These are phyloP conservation scores for Nycteola revayana DNA, from an alignment of 2,888 invertebrate species.

Conservation along the genomic window DNA sequence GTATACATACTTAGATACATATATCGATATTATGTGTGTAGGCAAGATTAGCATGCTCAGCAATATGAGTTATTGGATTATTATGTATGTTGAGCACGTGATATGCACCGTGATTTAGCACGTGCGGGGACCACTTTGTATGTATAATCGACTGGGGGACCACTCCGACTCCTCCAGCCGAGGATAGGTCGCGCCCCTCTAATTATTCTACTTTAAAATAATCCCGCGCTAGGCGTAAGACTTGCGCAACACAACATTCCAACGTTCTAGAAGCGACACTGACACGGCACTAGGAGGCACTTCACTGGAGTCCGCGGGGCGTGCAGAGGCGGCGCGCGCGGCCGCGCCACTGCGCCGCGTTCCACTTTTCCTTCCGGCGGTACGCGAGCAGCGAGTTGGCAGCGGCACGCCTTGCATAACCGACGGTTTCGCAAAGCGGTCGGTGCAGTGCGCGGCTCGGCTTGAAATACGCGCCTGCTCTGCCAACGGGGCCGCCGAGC, in stretches of 20 bases:
- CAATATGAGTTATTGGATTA: constrained; percentile 42
- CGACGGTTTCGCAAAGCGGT: constrained; percentile 78
- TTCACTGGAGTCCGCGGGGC: constrained; percentile 68
- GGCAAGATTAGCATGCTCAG: constrained; percentile 39
- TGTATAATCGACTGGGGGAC: constrained; percentile 49
- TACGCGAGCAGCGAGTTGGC: constrained; percentile 74
- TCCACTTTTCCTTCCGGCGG: constrained; percentile 82
- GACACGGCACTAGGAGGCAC: constrained; percentile 74
- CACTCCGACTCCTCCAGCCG: constrained; percentile 34
- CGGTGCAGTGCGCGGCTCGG: constrained; percentile 70
- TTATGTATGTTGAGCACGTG: constrained; percentile 48
- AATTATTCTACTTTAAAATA: constrained; percentile 75
- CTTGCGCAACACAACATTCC: constrained; percentile 78
- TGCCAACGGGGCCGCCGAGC: constrained; percentile 62
- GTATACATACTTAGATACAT: constrained; percentile 12
- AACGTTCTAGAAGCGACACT: constrained; percentile 79
- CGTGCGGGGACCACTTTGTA: constrained; percentile 42
- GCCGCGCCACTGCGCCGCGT: constrained; percentile 76
- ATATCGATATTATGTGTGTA: constrained; percentile 19
- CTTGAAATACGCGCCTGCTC: constrained; percentile 74
- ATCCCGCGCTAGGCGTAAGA: constrained; percentile 73
- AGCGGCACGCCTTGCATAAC: constrained; percentile 80
- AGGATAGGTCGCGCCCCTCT: constrained; percentile 48
- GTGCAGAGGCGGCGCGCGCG: constrained; percentile 77
- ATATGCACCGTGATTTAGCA: constrained; percentile 45